phyloP scores from a whole-genome alignment of 2,888 invertebrate genomes.

The Hirtodrosophila confusa region DNA sequence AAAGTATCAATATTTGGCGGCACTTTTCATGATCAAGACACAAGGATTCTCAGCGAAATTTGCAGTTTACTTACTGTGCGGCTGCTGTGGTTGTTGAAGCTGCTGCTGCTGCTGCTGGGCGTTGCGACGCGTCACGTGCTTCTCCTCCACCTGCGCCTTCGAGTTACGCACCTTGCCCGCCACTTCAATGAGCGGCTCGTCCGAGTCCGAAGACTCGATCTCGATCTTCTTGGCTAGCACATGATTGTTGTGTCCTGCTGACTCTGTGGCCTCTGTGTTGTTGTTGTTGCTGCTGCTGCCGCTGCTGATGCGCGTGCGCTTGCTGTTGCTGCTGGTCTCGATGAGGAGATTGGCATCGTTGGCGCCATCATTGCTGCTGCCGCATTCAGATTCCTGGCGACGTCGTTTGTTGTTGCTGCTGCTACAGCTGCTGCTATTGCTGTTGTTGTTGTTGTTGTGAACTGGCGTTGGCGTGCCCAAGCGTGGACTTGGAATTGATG shows the following conservation, averaged over 20 bases:
- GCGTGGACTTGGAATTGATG: slow-evolving; percentile 75
- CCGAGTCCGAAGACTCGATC: slow-evolving; percentile 90
- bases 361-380: slow-evolving; percentile 78
- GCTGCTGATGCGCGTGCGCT: slow-evolving; percentile 80
- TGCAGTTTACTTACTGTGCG: slow-evolving; percentile 52
- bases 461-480: slow-evolving; percentile 54
- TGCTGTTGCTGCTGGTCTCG: slow-evolving; percentile 63
- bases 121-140: slow-evolving; percentile 59
- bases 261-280: slow-evolving; percentile 24
- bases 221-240: slow-evolving; percentile 81
- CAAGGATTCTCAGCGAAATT: neutral
- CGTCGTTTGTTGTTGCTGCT: slow-evolving; percentile 86
- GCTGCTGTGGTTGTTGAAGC: slow-evolving; percentile 34
- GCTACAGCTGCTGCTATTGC: slow-evolving; percentile 3
- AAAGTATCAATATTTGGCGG: neutral
- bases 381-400: slow-evolving; percentile 90
- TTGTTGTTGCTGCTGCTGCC: slow-evolving; percentile 60
- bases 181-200: slow-evolving; percentile 91
- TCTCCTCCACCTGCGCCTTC: slow-evolving; percentile 68
- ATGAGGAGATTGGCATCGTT: slow-evolving; percentile 28
- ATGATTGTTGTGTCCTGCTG: slow-evolving; percentile 36
- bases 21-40: neutral
- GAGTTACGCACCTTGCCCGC: slow-evolving; percentile 87
- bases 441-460: slow-evolving; percentile 33
- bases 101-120: slow-evolving; percentile 52